Base-by-base conservation (phyloP, 2,888 invertebrate species). In the Caenorhabditis sp. region DNA sequence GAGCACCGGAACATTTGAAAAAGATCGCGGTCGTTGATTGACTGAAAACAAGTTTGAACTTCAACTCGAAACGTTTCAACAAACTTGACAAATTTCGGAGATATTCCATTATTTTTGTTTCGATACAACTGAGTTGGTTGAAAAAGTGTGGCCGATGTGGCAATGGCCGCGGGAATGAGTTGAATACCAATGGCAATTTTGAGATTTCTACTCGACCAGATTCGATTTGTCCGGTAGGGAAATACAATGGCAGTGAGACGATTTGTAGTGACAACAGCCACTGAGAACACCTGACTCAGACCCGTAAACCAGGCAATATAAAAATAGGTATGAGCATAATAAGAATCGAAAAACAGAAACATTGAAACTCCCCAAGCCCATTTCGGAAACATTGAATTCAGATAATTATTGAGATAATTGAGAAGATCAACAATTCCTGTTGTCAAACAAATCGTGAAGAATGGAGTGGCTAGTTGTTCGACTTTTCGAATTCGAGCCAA, bases 291-390 rank as follows among this genome's bases (percentile, higher is more conserved):
- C 54, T 70, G 70, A 59, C 70, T 66, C 19, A 70, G 65, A 37
- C 70, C 70, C 19, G 71, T 71, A 26, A 59, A 62, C 71, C 71
- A 71, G 4, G 71, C 71, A 21, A 71, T 66, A 31, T 71, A 71
- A 12, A 71, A 61, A 53, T 71, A 71, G 19, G 57, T 50, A 27
- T 71, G 71, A 37, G 71, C 71, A 27, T 71, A 71, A 0, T 50
- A 50, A 8, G 14, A 19, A 23, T 64, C 71, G 17, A 66, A 36
- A n/a, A 27, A 59, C 8, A 53, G 5, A 36, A 66, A 71, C 19
- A 71, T 58, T 17, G 17, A 2, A 8, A 17, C 24, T 14, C 66
- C 66, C 21, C 43, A 57, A 6, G 66, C 71, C 17, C 60, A 31
- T 66, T 66, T 71, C 1, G 71, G 66, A 12, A 71, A 66, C 66